Evolutionary conservation across 2,888 invertebrate species (phyloP).

Genomic region (Gortyna flavago): DNA sequence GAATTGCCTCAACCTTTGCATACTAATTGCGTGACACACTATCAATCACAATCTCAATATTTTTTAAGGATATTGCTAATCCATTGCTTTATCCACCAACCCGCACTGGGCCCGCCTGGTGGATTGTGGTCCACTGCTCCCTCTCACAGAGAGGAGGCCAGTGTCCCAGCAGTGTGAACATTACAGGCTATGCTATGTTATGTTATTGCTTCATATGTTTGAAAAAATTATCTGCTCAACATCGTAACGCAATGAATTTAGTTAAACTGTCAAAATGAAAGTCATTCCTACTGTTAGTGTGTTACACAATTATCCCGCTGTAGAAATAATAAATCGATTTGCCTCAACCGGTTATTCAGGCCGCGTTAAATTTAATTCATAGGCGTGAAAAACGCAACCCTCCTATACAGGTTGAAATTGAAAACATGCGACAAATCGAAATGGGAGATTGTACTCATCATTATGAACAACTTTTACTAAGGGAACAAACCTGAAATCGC

Average conservation of each 20-base stretch:
- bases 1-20: background rate
- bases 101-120: background rate
- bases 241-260: background rate
- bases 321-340: constrained; percentile 2
- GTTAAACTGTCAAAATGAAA: background rate
- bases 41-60: background rate
- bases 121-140: background rate
- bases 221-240: background rate
- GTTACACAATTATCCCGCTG: background rate
- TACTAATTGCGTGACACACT: background rate
- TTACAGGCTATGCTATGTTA: background rate
- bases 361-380: constrained; percentile 8
- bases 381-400: constrained; percentile 22
- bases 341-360: background rate
- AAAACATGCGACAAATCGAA: too few species aligned
- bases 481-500: too few species aligned
- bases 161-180: background rate
- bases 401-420: too few species aligned
- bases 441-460: too few species aligned
- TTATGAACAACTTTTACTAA: too few species aligned
- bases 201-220: background rate
- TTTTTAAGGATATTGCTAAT: background rate
- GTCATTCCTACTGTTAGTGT: background rate
- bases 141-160: background rate
- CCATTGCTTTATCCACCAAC: background rate